Percentiles rank a stretch among this genome's conserved stretches.
Evolutionary conservation across 1,140 invertebrate genomes (phyloP).

Genomic region (Caenorhabditis inopinata): DNA sequence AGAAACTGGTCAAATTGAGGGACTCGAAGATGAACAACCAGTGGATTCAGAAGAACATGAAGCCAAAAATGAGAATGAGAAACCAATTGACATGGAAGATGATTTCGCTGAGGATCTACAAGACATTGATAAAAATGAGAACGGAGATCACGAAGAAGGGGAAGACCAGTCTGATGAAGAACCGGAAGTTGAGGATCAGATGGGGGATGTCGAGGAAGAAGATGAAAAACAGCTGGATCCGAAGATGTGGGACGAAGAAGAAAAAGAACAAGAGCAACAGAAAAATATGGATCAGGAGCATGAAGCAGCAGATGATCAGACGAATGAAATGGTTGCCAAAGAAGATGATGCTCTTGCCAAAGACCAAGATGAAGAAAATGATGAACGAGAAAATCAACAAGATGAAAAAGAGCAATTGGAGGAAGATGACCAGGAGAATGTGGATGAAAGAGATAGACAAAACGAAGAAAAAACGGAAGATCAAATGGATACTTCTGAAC

Average conservation of each 20-base stretch:
- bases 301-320: constrained; percentile 66
- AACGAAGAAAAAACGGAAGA: constrained; percentile 48
- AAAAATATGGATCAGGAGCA: constrained; percentile 85
- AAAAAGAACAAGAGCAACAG: constrained; percentile 89
- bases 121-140: constrained; percentile 60
- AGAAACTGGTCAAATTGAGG: constrained; percentile 78
- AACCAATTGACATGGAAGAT: constrained; percentile 60
- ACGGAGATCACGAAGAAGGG: constrained; percentile 60
- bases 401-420: too few relatives aligned
- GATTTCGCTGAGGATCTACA: constrained; percentile 61
- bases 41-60: constrained; percentile 51
- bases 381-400: constrained; percentile 69
- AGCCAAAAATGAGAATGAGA: constrained; percentile 51
- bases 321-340: constrained; percentile 58
- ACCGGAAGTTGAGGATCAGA: constrained; percentile 65
- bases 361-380: constrained; percentile 58
- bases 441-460: constrained; percentile 52
- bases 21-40: constrained; percentile 49
- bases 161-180: constrained; percentile 63
- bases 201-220: constrained; percentile 66
- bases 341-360: constrained; percentile 59
- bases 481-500: constrained; percentile 27
- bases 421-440: constrained; percentile 67
- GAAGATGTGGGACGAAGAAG: constrained; percentile 67
- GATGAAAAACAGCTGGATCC: constrained; percentile 65